Conservation (phyloP, 1,140 invertebrate genomes). For the Drosophila bocki region DNA sequence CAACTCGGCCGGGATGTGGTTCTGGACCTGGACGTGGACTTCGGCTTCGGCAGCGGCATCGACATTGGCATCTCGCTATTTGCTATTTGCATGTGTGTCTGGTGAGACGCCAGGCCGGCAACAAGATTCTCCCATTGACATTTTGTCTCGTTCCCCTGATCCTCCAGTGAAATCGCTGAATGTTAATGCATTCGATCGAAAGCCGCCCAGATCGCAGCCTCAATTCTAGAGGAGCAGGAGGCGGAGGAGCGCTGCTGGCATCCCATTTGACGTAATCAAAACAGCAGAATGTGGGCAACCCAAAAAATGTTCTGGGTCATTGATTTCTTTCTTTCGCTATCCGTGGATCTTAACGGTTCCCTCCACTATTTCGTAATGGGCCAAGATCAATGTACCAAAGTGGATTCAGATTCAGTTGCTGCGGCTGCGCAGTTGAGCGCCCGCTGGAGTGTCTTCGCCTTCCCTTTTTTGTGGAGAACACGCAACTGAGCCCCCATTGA, state of each 20-base stretch:
- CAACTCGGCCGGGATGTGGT: conserved; percentile 1
- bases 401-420: conserved; percentile 2
- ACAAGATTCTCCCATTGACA: conserved; percentile 75
- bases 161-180: conserved; percentile 40
- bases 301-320: conserved; percentile 76
- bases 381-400: conserved; percentile 72
- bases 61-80: conserved; percentile 40
- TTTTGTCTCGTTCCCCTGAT: conserved; percentile 38
- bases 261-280: conserved; percentile 78
- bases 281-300: conserved; percentile 70
- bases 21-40: conserved; percentile 11
- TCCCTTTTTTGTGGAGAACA: conserved; percentile 39
- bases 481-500: conserved; percentile 62
- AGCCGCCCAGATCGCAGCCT: conserved; percentile 62
- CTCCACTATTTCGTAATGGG: conserved; percentile 42
- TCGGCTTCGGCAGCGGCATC: conserved; percentile 26
- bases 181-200: conserved; percentile 73
- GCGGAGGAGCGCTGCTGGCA: conserved; percentile 10
- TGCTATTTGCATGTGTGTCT: conserved; percentile 45
- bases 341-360: conserved; percentile 73
- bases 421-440: conserved; percentile 51
- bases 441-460: conserved; percentile 62
- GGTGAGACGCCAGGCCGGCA: conserved; percentile 51
- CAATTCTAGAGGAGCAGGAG: conserved; percentile 24
- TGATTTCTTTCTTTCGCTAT: conserved; percentile 72